Evolutionary conservation across 2,888 invertebrate species (phyloP).

Genomic region (Erebia epiphron): DNA sequence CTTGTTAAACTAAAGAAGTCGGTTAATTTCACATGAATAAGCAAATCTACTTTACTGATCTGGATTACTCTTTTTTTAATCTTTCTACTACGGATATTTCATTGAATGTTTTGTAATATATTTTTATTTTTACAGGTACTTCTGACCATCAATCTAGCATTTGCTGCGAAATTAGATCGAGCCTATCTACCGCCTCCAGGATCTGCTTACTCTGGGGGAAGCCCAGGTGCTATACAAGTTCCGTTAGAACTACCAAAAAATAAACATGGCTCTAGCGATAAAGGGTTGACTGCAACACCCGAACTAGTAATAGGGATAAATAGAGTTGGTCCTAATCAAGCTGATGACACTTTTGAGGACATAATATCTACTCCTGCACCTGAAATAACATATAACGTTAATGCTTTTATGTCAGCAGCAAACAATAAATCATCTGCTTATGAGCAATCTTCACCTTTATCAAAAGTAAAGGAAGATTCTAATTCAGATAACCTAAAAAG

Average conservation of each 20-base stretch:
- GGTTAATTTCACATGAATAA: too few species aligned
- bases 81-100: too few species aligned
- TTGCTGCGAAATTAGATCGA: slow-evolving; percentile 61
- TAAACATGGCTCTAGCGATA: slow-evolving; percentile 37
- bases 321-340: slow-evolving; percentile 38
- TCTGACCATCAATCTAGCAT: slow-evolving; percentile 51
- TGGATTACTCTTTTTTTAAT: too few species aligned
- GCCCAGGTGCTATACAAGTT: slow-evolving; percentile 51
- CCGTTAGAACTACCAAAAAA: slow-evolving; percentile 58
- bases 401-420: slow-evolving; percentile 29
- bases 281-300: background rate
- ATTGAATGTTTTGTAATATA: background rate
- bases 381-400: slow-evolving; percentile 21
- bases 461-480: background rate
- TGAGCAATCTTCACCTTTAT: background rate
- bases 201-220: slow-evolving; percentile 61
- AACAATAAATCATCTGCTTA: background rate
- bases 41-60: too few species aligned
- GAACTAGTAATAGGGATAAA: slow-evolving; percentile 44
- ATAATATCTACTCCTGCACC: slow-evolving; percentile 16
- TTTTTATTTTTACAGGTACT: slow-evolving; percentile 54
- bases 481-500: background rate
- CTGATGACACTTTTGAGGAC: slow-evolving; percentile 25
- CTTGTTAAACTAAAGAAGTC: too few species aligned
- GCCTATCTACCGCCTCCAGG: slow-evolving; percentile 68